Evolutionary conservation across 2,113 vertebrate species (phyloP), one percentile per base, ranked within the genome.

Genomic region (Hirundichthys speculiger): DNA sequence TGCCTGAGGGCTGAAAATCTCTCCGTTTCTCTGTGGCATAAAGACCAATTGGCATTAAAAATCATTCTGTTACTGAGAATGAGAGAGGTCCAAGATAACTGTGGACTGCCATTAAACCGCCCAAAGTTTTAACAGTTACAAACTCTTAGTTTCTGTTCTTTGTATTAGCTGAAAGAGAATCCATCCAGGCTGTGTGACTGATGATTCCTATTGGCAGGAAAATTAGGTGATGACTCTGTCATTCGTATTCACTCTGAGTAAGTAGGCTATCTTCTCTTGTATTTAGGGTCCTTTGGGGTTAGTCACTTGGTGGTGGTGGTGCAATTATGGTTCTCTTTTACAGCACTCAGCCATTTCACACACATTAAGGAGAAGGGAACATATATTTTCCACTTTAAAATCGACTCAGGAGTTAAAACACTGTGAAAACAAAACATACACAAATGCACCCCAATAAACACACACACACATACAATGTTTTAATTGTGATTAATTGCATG

Each of bases 331-430:
- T 62, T 73, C 24, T 50, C 27, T 84, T 88, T 87, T 78, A 84
- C 79, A 73, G 73, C 75, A 69, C 74, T 77, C 66, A 80, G 80
- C 81, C 56, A 58, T 84, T 88, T 67, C 65, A 45, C 38, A 60
- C 65, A 74, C 81, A 85, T 88, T 88, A 88, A 81, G 41, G 46
- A 58, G 65, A 38, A 48, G 38, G 66, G 62, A 64, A 70, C 83
- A 69, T 82, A 88, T 79, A 89, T 83, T 85, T 83, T 71, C 65
- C 51, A 69, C 70, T 85, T 84, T 75, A 86, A 83, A 90, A 86
- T 72, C 22, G 65, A 68, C 71, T 12, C 48, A 0, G 67, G 74
- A 86, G 57, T 77, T 83, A 87, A 86, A 84, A 51, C 19, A 27
- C 25, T 49, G 19, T 39, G 60, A 74, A 43, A 54, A 53, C 19